A percentile compares a stretch with the other conserved stretches of the same genome.
These are phyloP conservation scores for Lophotis ruficrista DNA, from an alignment of 2,113 vertebrate species.

Conservation along the genomic window DNA sequence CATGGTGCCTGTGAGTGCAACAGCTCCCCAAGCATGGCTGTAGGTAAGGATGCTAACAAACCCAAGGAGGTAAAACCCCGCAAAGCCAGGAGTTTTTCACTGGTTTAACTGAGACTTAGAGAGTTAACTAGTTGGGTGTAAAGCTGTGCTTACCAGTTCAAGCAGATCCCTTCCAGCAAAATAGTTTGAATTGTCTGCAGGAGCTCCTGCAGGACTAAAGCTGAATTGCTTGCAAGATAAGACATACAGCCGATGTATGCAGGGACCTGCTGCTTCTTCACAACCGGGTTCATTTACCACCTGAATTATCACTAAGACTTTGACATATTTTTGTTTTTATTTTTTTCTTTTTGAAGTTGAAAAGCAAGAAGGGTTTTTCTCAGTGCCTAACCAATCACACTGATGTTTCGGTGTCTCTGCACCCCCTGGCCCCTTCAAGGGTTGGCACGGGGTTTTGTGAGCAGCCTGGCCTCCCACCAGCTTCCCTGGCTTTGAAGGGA, in stretches of 20 bases:
- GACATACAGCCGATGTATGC: not conserved
- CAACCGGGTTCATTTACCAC: not conserved
- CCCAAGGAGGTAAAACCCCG: not conserved
- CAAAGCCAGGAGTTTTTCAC: not conserved
- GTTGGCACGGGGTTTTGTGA: not conserved
- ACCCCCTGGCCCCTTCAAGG: rapidly evolving
- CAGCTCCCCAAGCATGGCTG: not conserved
- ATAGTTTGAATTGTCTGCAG: not conserved
- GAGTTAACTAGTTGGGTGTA: not conserved
- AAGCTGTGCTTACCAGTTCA: not conserved
- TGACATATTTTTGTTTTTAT: not conserved
- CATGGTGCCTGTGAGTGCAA: not conserved
- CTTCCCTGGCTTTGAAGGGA: not conserved
- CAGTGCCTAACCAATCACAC: not conserved
- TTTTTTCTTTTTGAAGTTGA: not conserved
- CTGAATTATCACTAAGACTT: not conserved
- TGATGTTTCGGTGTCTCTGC: not conserved
- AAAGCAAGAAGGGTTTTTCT: not conserved
- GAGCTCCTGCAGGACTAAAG: not conserved
- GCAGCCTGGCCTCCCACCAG: not conserved
- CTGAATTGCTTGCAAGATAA: not conserved
- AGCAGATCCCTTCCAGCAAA: not conserved
- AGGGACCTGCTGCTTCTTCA: not conserved
- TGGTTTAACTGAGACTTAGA: not conserved
- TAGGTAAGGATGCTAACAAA: not conserved